Base-by-base conservation (phyloP, 2,888 invertebrate species). In the Oasisia sp. region DNA sequence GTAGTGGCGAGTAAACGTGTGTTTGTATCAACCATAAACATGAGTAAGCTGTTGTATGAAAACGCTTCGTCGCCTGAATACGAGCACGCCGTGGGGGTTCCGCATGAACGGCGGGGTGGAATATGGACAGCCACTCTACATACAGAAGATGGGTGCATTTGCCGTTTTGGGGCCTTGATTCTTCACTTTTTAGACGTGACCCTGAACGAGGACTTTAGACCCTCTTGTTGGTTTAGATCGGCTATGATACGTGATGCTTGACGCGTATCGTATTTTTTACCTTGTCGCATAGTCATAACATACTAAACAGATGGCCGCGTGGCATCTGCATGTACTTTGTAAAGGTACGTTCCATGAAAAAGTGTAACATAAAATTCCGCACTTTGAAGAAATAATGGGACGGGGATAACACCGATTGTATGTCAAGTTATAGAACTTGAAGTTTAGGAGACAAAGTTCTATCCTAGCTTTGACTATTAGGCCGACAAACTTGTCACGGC, bases 41-140 rank as follows among this genome's bases (percentile, higher is more conserved):
- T 93, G 93, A 91, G 91, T n/a, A n/a, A n/a, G n/a, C n/a, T n/a
- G n/a, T n/a, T 92, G 50, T 9, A 32, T 94, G 32, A 94, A 95
- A 90, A 93, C 94, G 38, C 93, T 95, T 91, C 93, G 95, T 90
- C 94, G 95, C 58, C 93, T 94, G 44, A 94, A 95, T 89, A 95
- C 95, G 32, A 94, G 95, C 90, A 94, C 94, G 91, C 95, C 95
- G 58, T 95, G 95, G 95, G 95, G 95, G 92, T 95, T 95, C 94
- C 94, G 95, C 45, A 94, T 95, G 94, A 95, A 95, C 93, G 95
- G 95, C 32, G 95, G 95, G 12, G 92, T 93, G 89, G 95, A 95
- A 91, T 95, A 94, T 92, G 95, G 94, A 45, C 93, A 94, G 50
- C 94, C 94, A 45, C 93, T 95, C 19, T 95, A 94, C 92, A 95